phyloP scores from a whole-genome alignment of 2,888 invertebrate species.

The Thecocarcelia acutangulata region DNA sequence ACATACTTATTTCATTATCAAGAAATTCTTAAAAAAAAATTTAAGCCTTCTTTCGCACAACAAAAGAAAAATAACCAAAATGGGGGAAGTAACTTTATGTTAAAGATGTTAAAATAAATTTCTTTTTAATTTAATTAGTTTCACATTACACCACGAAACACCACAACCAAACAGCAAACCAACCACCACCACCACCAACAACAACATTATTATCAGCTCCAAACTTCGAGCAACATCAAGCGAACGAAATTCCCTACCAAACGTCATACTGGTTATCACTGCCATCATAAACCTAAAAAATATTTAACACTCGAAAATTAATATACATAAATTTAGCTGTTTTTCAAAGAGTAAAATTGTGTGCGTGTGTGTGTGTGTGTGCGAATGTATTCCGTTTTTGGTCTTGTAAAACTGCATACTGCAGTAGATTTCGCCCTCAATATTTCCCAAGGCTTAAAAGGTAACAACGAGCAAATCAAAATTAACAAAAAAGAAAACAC shows the following conservation, averaged over 20 bases:
- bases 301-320: conserved; percentile 68
- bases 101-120: conserved; percentile 70
- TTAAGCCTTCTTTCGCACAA: conserved; percentile 45
- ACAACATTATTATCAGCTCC: conserved; percentile 35
- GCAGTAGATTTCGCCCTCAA: conserved; percentile 65
- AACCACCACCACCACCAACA: conserved; percentile 32
- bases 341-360: conserved; percentile 15
- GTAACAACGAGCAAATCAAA: background rate
- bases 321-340: conserved; percentile 67
- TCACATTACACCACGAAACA: conserved; percentile 66
- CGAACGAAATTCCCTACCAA: background rate
- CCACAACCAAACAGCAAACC: conserved; percentile 4
- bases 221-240: conserved; percentile 21
- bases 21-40: conserved; percentile 22
- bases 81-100: conserved; percentile 65
- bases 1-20: conserved; percentile 50
- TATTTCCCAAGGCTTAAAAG: conserved; percentile 63
- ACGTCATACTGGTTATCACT: background rate
- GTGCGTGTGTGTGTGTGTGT: background rate
- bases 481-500: background rate
- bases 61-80: conserved; percentile 13
- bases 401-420: conserved; percentile 48
- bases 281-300: conserved; percentile 57
- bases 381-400: background rate
- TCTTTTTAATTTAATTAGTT: conserved; percentile 70